A percentile compares a stretch with the other conserved stretches of the same genome.
These are phyloP conservation scores for Apodemia zela DNA, from an alignment of 2,888 invertebrate genomes.

Conservation along the genomic window DNA sequence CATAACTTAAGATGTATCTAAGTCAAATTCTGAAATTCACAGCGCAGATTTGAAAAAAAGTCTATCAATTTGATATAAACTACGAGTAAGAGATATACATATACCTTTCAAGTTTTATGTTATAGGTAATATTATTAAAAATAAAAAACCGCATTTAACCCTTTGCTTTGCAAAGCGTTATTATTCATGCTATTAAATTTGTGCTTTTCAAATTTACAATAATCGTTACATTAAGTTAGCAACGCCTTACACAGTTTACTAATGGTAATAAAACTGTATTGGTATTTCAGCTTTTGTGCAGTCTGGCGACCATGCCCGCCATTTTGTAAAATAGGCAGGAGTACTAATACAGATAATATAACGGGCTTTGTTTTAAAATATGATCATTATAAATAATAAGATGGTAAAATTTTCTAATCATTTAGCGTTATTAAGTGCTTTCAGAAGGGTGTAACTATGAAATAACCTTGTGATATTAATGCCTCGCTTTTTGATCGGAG, in stretches of 20 bases:
- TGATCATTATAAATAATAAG: slow-evolving; percentile 50
- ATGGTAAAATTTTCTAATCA: slow-evolving; percentile 51
- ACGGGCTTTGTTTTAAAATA: slow-evolving; percentile 59
- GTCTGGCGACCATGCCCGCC: slow-evolving; percentile 70
- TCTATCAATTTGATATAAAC: background rate
- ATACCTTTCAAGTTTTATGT: background rate
- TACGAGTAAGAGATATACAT: background rate
- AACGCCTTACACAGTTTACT: slow-evolving; percentile 73
- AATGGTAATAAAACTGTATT: slow-evolving; percentile 58
- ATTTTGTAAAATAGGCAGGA: slow-evolving; percentile 42
- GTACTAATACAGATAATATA: slow-evolving; percentile 51
- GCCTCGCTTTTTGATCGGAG: slow-evolving; percentile 76
- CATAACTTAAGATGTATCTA: slow-evolving; percentile 14
- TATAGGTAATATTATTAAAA: slow-evolving; percentile 16
- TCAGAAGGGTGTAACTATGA: slow-evolving; percentile 66
- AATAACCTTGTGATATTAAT: slow-evolving; percentile 73
- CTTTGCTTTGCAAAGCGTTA: slow-evolving; percentile 75
- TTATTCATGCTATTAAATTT: slow-evolving; percentile 64
- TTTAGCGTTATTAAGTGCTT: slow-evolving; percentile 61
- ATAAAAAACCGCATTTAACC: slow-evolving; percentile 57
- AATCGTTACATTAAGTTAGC: slow-evolving; percentile 40
- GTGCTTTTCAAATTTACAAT: slow-evolving; percentile 53
- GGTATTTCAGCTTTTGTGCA: slow-evolving; percentile 53
- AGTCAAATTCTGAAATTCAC: background rate
- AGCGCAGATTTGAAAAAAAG: background rate